Evolutionary conservation across 2,888 invertebrate genomes (phyloP), one percentile per base, ranked within the genome.

Genomic region (Eristalinus sepulchralis): DNA sequence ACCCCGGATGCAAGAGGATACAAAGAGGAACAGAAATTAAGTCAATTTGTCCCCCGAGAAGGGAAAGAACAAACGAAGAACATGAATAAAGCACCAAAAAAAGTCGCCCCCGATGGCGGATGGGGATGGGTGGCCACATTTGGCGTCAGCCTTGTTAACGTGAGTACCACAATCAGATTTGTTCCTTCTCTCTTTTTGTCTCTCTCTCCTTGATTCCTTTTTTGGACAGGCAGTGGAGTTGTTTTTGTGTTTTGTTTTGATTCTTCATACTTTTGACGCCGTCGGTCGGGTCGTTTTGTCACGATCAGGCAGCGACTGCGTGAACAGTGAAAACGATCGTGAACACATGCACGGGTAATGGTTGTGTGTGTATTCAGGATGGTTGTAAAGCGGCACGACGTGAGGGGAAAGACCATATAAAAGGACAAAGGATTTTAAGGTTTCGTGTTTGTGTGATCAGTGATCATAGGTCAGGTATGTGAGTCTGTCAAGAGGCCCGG

Each of bases 111-210:
- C 60, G 97, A 97, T 91, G 97, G 97, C 70, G 97, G 97, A 72
- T 97, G 97, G 96, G 97, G 97, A 75, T 97, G 97, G 97, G 95
- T 97, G 93, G 96, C 97, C 86, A 96, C 97, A 88, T 93, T 97
- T 88, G 97, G 97, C 89, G 96, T 97, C 90, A 96, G 96, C 91
- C 93, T 97, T 91, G 96, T 97, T 89, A 97, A 96, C 93, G 97
- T 97, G 93, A 96, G 96, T 95, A 88, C 13, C 24, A 20, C 8
- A 63, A 20, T 17, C 31, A 53, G 5, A 64, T 60, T 63, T 36
- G 33, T 70, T 27, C 10, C 47, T 10, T 71, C 47, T 55, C 57
- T 31, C n/a, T n/a, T 20, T 36, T n/a, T 39, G 8, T 57, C 20
- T 63, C 39, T n/a, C 24, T 59, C 57, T 33, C 13, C 34, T 55